Percentiles rank a stretch among this genome's conserved stretches.
phyloP scores from a whole-genome alignment of 2,113 vertebrate genomes.

The Urocynchramus pylzowi region DNA sequence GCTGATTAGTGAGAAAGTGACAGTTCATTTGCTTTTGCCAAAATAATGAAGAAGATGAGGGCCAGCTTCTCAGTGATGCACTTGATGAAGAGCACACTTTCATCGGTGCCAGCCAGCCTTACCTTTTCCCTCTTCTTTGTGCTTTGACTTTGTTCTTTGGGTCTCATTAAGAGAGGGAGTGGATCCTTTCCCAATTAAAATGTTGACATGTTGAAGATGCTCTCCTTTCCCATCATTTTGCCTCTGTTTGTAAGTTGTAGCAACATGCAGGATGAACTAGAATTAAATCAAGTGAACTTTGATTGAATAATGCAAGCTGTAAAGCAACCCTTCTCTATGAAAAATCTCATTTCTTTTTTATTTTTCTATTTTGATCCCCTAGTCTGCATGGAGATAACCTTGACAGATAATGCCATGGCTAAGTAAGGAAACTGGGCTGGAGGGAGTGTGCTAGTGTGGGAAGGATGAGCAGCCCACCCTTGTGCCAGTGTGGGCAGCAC shows the following conservation, averaged over 20 bases:
- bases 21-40: neutral
- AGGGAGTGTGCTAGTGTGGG: fast-evolving
- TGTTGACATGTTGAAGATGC: constrained; percentile 48
- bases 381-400: constrained; percentile 23
- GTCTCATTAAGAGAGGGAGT: constrained; percentile 61
- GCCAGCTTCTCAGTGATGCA: neutral
- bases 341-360: constrained; percentile 47
- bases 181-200: constrained; percentile 68
- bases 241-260: constrained; percentile 58
- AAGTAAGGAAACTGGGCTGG: neutral
- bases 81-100: constrained; percentile 11
- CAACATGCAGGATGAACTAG: constrained; percentile 41
- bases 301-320: constrained; percentile 61
- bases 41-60: constrained; percentile 20
- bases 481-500: neutral
- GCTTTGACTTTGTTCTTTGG: constrained; percentile 59
- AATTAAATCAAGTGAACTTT: constrained; percentile 72
- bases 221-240: constrained; percentile 45
- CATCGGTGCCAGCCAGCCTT: constrained; percentile 35
- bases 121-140: constrained; percentile 39
- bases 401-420: neutral
- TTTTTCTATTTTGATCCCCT: constrained; percentile 36
- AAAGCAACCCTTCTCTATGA: constrained; percentile 32
- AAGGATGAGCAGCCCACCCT: neutral
- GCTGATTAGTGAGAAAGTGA: constrained; percentile 9